These are phyloP conservation scores for Crematogaster levior DNA, from an alignment of 2,888 invertebrate genomes.

Conservation along the genomic window DNA sequence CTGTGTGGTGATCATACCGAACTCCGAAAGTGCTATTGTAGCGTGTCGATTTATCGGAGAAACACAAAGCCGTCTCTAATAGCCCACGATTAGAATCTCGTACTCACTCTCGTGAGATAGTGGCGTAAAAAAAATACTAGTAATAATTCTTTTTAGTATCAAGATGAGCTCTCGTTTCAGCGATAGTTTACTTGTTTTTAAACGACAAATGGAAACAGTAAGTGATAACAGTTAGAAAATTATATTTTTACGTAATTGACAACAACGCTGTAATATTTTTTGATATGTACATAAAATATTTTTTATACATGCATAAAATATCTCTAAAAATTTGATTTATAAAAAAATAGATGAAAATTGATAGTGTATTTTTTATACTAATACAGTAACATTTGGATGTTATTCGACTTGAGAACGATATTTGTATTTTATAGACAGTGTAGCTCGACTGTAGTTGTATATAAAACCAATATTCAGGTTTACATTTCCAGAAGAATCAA, in stretches of 20 bases:
- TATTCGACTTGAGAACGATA: not conserved
- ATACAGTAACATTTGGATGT: not conserved
- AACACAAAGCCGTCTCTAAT: conserved; percentile 30
- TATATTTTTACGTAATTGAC: not conserved
- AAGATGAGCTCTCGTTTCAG: not conserved
- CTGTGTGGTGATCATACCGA: conserved; percentile 32
- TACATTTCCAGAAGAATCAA: conserved; percentile 2
- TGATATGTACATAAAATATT: not conserved
- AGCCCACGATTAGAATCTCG: conserved; percentile 16
- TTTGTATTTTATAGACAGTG: not conserved
- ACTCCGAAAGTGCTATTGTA: conserved; percentile 40
- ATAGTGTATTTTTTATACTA: not conserved
- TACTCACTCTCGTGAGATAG: not conserved
- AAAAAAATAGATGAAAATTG: not conserved
- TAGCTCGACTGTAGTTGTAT: not conserved
- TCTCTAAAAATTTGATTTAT: not conserved
- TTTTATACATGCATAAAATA: not conserved
- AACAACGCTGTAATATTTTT: not conserved
- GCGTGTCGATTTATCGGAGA: conserved; percentile 23
- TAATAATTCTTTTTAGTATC: not conserved
- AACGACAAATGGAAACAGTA: not conserved
- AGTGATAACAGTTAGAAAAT: not conserved
- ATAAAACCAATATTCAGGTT: not conserved
- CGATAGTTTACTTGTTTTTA: not conserved
- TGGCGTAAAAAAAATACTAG: not conserved